Base-by-base conservation (phyloP, 2,797 vertebrate genomes). In the Mormyrops attenuatus region DNA sequence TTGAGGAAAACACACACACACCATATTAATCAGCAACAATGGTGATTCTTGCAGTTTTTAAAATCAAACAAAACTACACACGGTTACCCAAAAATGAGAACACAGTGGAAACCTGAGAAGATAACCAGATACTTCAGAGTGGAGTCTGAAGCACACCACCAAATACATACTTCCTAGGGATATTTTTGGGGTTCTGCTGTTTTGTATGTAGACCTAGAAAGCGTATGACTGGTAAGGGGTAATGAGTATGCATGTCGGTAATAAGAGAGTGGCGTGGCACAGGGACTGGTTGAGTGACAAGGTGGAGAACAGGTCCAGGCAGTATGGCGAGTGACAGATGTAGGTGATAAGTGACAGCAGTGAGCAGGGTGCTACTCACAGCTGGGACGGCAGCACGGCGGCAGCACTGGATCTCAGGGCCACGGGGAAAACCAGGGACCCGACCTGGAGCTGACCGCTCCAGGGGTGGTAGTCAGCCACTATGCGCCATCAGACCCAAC, bases 381-480 rank as follows among this genome's bases (percentile, higher is more conserved):
- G 92, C 90, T 95, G 91, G 89, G 93, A 90, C 86, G 96, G 95
- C 4, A 95, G 91, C 53, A 93, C 90, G 3, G 93, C 93, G 53
- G 93, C 93, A 49, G 84, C 89, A 85, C 86, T 88, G 30, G 95
- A 94, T 91, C 92, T 94, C 88, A 97, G 92, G 2, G 92, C 92
- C 88, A 96, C 92, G 84, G 91, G 86, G 91, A 92, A 95, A 84
- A 92, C 34, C 85, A 91, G 49, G 30, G 91, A 90, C 38, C 92
- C 90, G 26, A 96, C 92, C 87, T 95, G 92, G 89, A 97, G 92
- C 87, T 94, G 93, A 88, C 96, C 96, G 9, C 13, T 95, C 96
- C 96, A 97, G 0, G 92, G 92, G n/a, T 94, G 85, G 91, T 95
- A 96, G 89, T 92, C 89, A 92, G 88, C 92, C 88, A 89, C 96